These are phyloP conservation scores for Peromyscus aztecus DNA, from an alignment of 2,797 vertebrate genomes.

Conservation along the genomic window DNA sequence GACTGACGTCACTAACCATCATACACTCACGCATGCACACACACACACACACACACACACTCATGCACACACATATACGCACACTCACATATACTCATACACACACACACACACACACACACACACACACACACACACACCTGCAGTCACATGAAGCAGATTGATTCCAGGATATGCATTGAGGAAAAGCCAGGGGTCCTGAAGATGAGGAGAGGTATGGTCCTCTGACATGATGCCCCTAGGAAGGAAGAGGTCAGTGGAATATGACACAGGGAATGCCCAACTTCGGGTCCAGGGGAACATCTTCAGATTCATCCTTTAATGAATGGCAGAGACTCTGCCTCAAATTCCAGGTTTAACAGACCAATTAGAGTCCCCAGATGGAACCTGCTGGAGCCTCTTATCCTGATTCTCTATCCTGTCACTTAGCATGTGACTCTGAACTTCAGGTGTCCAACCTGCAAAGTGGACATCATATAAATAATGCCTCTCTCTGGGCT, in stretches of 20 bases:
- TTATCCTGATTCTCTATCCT: background rate
- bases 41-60: background rate
- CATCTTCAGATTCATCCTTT: too few relatives aligned
- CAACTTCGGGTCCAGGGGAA: background rate
- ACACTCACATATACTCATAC: background rate
- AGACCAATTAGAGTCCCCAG: background rate
- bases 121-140: background rate
- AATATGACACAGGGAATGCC: background rate
- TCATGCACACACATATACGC: too few relatives aligned
- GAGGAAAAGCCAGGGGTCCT: background rate
- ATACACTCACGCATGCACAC: background rate
- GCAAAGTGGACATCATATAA: background rate
- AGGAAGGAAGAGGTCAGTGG: background rate
- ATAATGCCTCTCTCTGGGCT: background rate
- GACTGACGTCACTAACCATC: background rate
- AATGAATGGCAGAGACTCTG: background rate
- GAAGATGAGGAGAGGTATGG: background rate
- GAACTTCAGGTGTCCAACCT: background rate
- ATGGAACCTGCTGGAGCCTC: background rate
- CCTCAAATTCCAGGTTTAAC: background rate
- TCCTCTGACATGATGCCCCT: background rate
- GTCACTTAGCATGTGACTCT: background rate
- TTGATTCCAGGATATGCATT: background rate
- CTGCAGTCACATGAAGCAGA: constrained; percentile 2
- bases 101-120: background rate